Conservation (phyloP, 53 echinoderm and acorn worm genomes). For the Holothuria leucospilota region DNA sequence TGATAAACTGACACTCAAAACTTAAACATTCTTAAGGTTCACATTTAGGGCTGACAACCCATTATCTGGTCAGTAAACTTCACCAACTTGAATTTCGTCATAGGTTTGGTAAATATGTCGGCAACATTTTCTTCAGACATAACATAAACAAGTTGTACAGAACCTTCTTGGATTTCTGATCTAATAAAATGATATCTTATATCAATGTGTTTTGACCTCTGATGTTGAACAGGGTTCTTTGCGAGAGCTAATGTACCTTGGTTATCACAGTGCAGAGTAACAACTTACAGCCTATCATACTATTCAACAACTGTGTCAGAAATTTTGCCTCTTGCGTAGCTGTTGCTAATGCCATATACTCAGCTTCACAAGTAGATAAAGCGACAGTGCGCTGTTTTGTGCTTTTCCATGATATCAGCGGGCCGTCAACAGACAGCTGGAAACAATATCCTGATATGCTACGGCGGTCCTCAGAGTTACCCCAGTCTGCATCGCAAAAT, state of each 20-base stretch:
- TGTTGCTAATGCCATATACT: conserved; percentile 55
- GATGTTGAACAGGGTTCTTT: conserved; percentile 52
- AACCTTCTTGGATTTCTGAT: conserved; percentile 11
- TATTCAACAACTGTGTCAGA: conserved; percentile 41
- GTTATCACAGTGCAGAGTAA: conserved; percentile 42
- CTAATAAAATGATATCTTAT: conserved; percentile 4
- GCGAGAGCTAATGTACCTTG: conserved; percentile 62
- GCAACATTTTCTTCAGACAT: conserved; percentile 6
- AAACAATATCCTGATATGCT: conserved; percentile 61
- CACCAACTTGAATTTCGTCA: background rate
- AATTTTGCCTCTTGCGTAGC: conserved; percentile 58
- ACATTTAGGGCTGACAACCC: background rate
- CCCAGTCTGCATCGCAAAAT: conserved; percentile 3
- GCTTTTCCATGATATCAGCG: conserved; percentile 57
- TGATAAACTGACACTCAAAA: no score
- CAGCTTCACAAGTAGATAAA: conserved; percentile 29
- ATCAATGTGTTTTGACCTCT: conserved; percentile 49
- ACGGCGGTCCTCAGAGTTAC: conserved; percentile 36
- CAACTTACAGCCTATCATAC: background rate
- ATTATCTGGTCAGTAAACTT: background rate
- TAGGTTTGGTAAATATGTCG: conserved; percentile 19
- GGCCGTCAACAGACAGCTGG: conserved; percentile 25
- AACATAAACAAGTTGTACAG: background rate
- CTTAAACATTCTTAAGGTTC: background rate
- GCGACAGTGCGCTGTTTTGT: conserved; percentile 57